Percentiles rank a stretch among this genome's conserved stretches.
Evolutionary conservation across 1,140 invertebrate species (phyloP).

Genomic region (Neoseiulus cucumeris): DNA sequence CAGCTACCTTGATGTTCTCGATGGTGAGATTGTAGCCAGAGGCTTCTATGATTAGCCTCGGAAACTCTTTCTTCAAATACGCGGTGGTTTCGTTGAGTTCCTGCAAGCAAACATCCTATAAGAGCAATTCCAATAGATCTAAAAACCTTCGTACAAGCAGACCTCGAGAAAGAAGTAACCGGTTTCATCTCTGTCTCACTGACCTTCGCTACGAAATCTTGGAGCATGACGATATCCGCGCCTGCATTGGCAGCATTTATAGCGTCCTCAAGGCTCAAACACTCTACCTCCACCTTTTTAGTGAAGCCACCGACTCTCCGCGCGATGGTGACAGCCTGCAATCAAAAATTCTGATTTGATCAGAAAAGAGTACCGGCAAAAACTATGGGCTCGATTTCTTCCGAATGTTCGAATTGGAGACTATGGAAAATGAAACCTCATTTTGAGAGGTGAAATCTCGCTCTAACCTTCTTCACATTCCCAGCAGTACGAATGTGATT

Average conservation of each 20-base stretch:
- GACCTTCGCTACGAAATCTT: slow-evolving; percentile 30
- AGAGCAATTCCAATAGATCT: slow-evolving; percentile 4
- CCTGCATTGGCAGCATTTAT: slow-evolving; percentile 27
- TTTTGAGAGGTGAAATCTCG: neutral
- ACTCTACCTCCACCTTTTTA: slow-evolving; percentile 33
- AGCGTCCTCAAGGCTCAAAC: slow-evolving; percentile 28
- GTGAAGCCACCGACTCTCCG: slow-evolving; percentile 26
- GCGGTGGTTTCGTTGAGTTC: slow-evolving; percentile 22
- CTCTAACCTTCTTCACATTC: slow-evolving; percentile 27
- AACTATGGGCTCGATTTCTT: slow-evolving; percentile 1
- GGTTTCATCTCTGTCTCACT: neutral
- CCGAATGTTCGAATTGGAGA: too few relatives aligned
- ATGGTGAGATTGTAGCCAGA: slow-evolving; percentile 29
- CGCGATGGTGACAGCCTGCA: slow-evolving; percentile 28
- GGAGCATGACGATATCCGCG: slow-evolving; percentile 32
- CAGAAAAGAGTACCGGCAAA: neutral
- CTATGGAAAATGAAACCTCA: too few relatives aligned
- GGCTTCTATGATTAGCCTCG: slow-evolving; percentile 27
- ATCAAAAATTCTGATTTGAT: slow-evolving; percentile 12
- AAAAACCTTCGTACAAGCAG: too few relatives aligned
- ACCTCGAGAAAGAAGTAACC: neutral
- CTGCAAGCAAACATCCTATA: slow-evolving; percentile 20
- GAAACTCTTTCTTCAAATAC: slow-evolving; percentile 25
- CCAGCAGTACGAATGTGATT: slow-evolving; percentile 32
- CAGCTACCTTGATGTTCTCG: slow-evolving; percentile 19